Base-by-base conservation (phyloP, 2,797 vertebrate genomes). In the Spinus olivaceus region DNA sequence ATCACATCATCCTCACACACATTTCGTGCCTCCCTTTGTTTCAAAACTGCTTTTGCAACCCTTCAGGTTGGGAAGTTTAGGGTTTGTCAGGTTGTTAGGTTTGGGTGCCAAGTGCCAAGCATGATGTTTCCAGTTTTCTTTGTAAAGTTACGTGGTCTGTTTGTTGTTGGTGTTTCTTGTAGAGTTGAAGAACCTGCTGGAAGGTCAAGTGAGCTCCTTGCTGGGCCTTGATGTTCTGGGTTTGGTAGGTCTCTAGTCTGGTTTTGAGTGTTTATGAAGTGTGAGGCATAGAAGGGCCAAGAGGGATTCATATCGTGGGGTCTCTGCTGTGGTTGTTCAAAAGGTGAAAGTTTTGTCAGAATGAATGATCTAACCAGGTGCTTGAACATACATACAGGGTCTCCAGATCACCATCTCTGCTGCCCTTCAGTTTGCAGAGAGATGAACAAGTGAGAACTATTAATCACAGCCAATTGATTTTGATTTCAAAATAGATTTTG, bases 111-210 rank as follows among this genome's bases (percentile, higher is more conserved):
- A 61, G n/a, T 3, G 2, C 33, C 19, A 61, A 57, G 39, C 5
- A 2, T 0, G 1, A 15, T 33, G 17, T 50, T 66, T 61, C 27
- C 18, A 28, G 5, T 86, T 66, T 54, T 50, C 63, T 63, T 66
- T 2, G 2, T 61, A 3, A 13, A 69, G 70, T 42, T 65, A 3
- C 0, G 9, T 2, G 2, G 41, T 60, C n/a, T 37, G 1, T 71
- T 73, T 71, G 12, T 70, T 57, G 39, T 20, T 65, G n/a, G 27
- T 60, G 27, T 72, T 72, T 33, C 46, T 65, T 19, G 5, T 2
- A 17, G 81, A 65, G 30, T 9, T 33, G 9, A 16, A 53, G 64
- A 71, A 13, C 61, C 37, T 74, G 15, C 57, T 60, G 53, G 61
- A 90, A 67, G 65, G 27, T 37, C 56, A 46, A 0, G 37, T 8